Evolutionary conservation across 2,797 vertebrate species (phyloP).

Genomic region (Pseudomugil tenellus): DNA sequence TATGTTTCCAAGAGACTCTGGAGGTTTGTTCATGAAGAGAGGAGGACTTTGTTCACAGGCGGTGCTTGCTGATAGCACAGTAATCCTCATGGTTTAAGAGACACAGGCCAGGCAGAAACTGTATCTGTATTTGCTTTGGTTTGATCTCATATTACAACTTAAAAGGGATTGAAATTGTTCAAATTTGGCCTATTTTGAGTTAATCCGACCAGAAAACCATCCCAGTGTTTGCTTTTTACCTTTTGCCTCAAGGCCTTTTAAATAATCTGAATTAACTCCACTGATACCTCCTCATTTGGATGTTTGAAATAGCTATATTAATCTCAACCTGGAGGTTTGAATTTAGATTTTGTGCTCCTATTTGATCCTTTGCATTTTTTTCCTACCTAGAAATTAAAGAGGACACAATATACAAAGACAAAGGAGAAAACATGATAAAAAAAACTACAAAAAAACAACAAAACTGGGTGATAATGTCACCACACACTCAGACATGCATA

Average conservation of each 20-base stretch:
- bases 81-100: slow-evolving; percentile 53
- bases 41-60: slow-evolving; percentile 66
- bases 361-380: slow-evolving; percentile 29
- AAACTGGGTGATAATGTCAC: not conserved
- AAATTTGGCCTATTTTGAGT: slow-evolving; percentile 27
- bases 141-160: slow-evolving; percentile 39
- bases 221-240: not conserved
- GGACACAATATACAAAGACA: slow-evolving; percentile 16
- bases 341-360: slow-evolving; percentile 29
- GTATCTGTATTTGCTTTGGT: slow-evolving; percentile 38
- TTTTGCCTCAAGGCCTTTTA: slow-evolving; percentile 8
- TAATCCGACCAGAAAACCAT: slow-evolving; percentile 10
- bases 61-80: slow-evolving; percentile 29
- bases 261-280: slow-evolving; percentile 36
- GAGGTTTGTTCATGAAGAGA: slow-evolving; percentile 56
- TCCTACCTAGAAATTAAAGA: slow-evolving; percentile 16
- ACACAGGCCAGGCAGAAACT: slow-evolving; percentile 20
- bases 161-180: slow-evolving; percentile 23
- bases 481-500: too few species aligned
- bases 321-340: slow-evolving; percentile 35
- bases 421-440: not conserved
- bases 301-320: slow-evolving; percentile 4
- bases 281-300: slow-evolving; percentile 14
- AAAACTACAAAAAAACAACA: not conserved
- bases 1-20: slow-evolving; percentile 58